Evolutionary conservation across 1,140 invertebrate genomes (phyloP), one percentile per base, ranked within the genome.

Genomic region (Augochlora pura): DNA sequence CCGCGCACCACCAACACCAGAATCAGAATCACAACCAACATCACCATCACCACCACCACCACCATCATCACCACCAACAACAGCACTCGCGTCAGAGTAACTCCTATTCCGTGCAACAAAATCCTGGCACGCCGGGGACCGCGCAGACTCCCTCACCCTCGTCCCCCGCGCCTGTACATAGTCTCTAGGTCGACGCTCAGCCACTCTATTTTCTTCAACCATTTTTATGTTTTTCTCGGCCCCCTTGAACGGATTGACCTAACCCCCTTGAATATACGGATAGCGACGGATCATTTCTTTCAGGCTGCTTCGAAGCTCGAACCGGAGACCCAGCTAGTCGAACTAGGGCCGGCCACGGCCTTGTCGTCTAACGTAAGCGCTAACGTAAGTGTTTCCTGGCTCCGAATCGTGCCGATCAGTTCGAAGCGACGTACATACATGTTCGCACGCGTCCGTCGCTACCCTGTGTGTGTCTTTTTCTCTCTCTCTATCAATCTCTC

Each of bases 81-180:
- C 91, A 89, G 62, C 90, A 90, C 54, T 81, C 87, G 52, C 86
- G 90, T 76, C 90, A 89, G 46, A 90, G 87, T 87, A 91, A 90
- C 74, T 89, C 90, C 77, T 91, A 91, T 82, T 83, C 88, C 63
- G 77, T 90, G 16, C 85, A 84, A 83, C 90, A 91, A 42, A 91
- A 90, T 88, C 91, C 92, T 86, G 91, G 88, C 75, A 91, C 88
- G 78, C 91, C 92, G 62, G 90, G 88, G 60, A 87, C 90, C 80
- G 86, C 91, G 78, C 92, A 93, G 82, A 92, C 91, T 81, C 91
- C 91, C 65, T 92, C 91, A 82, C 92, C 91, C 77, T 91, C 92
- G 81, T 93, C 92, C 87, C 91, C 92, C 38, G 89, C 92, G 87
- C 92, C 92, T 93, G 92, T 93, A 93, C 91, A 93, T 93, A 93